Evolutionary conservation across 2,888 invertebrate genomes (phyloP).

Genomic region (Oconnorella tubifera): DNA sequence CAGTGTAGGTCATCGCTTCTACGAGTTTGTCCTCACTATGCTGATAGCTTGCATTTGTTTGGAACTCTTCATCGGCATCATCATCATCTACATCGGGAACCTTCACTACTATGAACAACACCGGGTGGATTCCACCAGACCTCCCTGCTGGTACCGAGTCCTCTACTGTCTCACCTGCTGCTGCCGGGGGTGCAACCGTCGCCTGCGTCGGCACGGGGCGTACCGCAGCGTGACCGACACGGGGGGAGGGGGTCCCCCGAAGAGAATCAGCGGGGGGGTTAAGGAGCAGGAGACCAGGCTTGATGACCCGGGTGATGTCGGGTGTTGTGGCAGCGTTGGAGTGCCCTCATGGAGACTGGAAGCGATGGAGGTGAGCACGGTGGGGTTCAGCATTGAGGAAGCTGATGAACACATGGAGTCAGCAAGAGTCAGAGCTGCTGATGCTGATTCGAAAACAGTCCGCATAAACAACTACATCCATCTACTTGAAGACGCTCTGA

Average conservation of each 20-base stretch:
- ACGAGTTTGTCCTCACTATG: slow-evolving; percentile 37
- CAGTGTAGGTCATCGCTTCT: slow-evolving; percentile 35
- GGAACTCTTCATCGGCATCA: slow-evolving; percentile 36
- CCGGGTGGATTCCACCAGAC: not conserved
- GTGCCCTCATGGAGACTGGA: not conserved
- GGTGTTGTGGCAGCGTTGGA: not conserved
- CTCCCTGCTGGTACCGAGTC: not conserved
- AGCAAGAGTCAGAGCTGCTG: slow-evolving; percentile 32
- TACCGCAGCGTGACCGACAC: slow-evolving; percentile 30
- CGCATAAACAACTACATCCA: slow-evolving; percentile 30
- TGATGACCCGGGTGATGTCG: not conserved
- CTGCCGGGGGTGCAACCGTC: slow-evolving; percentile 22
- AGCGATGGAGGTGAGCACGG: not conserved
- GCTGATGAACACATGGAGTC: slow-evolving; percentile 33
- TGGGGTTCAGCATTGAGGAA: slow-evolving; percentile 27
- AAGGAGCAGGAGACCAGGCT: not conserved
- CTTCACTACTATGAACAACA: slow-evolving; percentile 29
- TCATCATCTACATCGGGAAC: slow-evolving; percentile 37
- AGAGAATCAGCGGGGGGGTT: not conserved
- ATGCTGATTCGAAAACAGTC: slow-evolving; percentile 34
- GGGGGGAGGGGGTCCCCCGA: slow-evolving; percentile 2
- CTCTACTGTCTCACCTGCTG: slow-evolving; percentile 17
- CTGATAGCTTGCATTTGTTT: slow-evolving; percentile 35
- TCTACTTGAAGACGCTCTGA: slow-evolving; percentile 33
- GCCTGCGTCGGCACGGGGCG: slow-evolving; percentile 24